phyloP scores from a whole-genome alignment of 2,113 vertebrate species.

The Lophius piscatorius region DNA sequence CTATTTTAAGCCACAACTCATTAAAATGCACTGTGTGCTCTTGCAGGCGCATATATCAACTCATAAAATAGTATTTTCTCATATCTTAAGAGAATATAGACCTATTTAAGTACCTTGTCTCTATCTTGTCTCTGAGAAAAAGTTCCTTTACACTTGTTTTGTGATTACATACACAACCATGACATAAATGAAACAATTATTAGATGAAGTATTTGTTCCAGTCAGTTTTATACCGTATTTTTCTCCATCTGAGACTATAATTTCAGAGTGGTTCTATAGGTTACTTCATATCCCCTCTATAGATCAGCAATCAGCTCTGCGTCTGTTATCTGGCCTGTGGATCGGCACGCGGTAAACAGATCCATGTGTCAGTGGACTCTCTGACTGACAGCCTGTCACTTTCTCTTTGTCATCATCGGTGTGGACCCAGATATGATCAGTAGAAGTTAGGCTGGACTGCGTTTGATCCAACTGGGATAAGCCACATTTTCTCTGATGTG shows the following conservation, averaged over 20 bases:
- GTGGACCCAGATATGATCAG: conserved; percentile 74
- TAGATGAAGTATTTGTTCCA: conserved; percentile 2
- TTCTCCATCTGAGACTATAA: conserved; percentile 24
- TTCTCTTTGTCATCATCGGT: conserved; percentile 63
- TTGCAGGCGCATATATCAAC: conserved; percentile 32
- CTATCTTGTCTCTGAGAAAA: no score
- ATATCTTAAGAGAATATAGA: not conserved
- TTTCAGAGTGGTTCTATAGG: conserved; percentile 27
- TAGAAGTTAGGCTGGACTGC: conserved; percentile 34
- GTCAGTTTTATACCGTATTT: conserved; percentile 19
- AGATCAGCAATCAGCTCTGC: conserved; percentile 57
- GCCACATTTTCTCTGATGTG: conserved; percentile 42
- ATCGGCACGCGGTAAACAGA: conserved; percentile 73
- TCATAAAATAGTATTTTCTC: conserved; percentile 39
- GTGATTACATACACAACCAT: no score
- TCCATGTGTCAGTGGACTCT: conserved; percentile 71
- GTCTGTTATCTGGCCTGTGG: conserved; percentile 62
- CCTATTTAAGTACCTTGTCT: conserved; percentile 7
- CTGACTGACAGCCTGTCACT: conserved; percentile 81
- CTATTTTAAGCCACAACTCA: conserved; percentile 38
- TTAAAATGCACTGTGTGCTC: conserved; percentile 44
- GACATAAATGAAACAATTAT: conserved; percentile 8
- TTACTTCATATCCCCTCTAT: conserved; percentile 52
- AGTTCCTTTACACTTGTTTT: no score
- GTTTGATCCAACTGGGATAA: conserved; percentile 68